phyloP scores from a whole-genome alignment of 2,888 invertebrate species.

The Drosophila mimetica region DNA sequence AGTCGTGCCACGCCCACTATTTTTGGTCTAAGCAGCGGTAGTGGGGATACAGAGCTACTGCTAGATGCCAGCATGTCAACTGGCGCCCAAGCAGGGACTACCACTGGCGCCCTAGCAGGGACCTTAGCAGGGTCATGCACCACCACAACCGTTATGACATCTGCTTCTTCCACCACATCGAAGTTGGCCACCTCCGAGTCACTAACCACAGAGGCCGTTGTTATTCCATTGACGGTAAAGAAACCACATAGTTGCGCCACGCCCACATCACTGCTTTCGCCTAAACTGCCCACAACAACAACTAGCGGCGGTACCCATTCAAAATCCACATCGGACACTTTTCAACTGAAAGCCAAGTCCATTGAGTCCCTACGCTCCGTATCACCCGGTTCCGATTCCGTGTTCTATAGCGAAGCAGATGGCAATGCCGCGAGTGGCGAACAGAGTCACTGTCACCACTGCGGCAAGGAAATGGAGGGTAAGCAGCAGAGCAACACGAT shows the following conservation, averaged over 20 bases:
- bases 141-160: conserved; percentile 29
- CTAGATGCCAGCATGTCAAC: conserved; percentile 74
- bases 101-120: not conserved
- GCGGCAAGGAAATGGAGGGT: conserved; percentile 91
- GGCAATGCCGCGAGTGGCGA: conserved; percentile 85
- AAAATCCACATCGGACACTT: conserved; percentile 73
- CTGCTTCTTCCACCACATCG: conserved; percentile 22
- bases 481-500: conserved; percentile 82
- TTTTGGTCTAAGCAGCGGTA: conserved; percentile 63
- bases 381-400: conserved; percentile 95
- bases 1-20: conserved; percentile 59
- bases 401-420: conserved; percentile 93
- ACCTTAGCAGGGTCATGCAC: not conserved
- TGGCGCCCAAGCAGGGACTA: conserved; percentile 1
- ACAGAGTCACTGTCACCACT: conserved; percentile 91
- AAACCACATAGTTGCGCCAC: conserved; percentile 71
- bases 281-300: conserved; percentile 34
- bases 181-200: conserved; percentile 20
- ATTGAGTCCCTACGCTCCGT: conserved; percentile 95
- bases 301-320: conserved; percentile 25
- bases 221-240: not conserved
- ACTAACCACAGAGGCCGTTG: conserved; percentile 26
- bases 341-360: conserved; percentile 90
- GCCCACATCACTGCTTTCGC: conserved; percentile 59
- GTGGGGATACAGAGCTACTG: conserved; percentile 74